phyloP scores from a whole-genome alignment of 2,888 invertebrate species.

The Apotomis capreana region DNA sequence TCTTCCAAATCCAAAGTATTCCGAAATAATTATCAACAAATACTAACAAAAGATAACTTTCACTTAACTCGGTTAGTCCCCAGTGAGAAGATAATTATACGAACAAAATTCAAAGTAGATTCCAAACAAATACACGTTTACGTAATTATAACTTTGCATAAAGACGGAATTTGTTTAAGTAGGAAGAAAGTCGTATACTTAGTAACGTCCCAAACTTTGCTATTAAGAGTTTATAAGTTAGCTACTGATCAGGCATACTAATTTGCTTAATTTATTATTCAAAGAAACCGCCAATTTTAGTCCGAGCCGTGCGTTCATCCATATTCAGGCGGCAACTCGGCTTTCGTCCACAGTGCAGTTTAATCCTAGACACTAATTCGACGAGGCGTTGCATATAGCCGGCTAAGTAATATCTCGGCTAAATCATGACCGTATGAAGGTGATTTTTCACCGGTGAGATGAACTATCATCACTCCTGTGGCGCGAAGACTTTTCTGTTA shows the following conservation, averaged over 20 bases:
- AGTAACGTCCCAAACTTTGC: constrained; percentile 36
- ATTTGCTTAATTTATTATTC: constrained; percentile 33
- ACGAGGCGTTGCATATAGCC: too few species aligned
- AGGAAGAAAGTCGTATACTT: constrained; percentile 25
- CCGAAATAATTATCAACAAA: not conserved
- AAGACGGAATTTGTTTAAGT: constrained; percentile 36
- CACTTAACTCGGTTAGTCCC: constrained; percentile 25
- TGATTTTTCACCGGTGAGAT: too few species aligned
- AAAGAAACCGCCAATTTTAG: constrained; percentile 25
- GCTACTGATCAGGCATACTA: constrained; percentile 35
- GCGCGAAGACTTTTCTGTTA: too few species aligned
- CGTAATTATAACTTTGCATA: constrained; percentile 37
- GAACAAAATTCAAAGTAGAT: constrained; percentile 32
- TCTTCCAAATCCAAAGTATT: not conserved
- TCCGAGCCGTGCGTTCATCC: constrained; percentile 10
- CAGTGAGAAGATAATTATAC: constrained; percentile 26
- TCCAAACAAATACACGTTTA: constrained; percentile 36
- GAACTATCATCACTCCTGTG: too few species aligned
- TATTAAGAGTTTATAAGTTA: constrained; percentile 39
- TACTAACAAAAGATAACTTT: constrained; percentile 34
- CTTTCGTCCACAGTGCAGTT: constrained; percentile 14
- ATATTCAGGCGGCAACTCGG: constrained; percentile 13
- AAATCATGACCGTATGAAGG: too few species aligned
- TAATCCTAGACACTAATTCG: not conserved
- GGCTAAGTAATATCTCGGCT: too few species aligned